phyloP scores from a whole-genome alignment of 2,888 invertebrate genomes.

The Cancer borealis region DNA sequence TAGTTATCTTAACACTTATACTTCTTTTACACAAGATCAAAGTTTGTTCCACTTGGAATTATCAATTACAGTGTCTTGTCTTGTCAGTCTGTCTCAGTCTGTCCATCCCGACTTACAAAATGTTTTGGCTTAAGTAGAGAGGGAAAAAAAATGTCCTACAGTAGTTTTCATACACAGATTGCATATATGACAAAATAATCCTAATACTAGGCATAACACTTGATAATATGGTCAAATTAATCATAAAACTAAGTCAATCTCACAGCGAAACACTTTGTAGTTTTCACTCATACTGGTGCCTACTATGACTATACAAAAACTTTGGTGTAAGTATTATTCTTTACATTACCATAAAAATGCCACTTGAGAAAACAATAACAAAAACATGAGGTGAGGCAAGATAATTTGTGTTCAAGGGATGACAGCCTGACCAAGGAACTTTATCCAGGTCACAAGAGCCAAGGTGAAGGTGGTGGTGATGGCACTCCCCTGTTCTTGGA shows the following conservation, averaged over 20 bases:
- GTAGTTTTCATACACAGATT: slow-evolving; percentile 48
- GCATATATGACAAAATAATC: slow-evolving; percentile 55
- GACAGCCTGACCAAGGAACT: slow-evolving; percentile 37
- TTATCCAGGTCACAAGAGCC: not conserved
- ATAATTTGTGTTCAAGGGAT: slow-evolving; percentile 64
- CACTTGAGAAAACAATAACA: slow-evolving; percentile 65
- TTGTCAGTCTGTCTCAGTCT: not conserved
- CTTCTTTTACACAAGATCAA: slow-evolving; percentile 50
- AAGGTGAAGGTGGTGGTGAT: not conserved
- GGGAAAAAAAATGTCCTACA: slow-evolving; percentile 1
- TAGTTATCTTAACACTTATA: slow-evolving; percentile 68
- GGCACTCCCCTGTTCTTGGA: not conserved
- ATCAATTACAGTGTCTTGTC: slow-evolving; percentile 45
- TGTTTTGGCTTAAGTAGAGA: slow-evolving; percentile 52
- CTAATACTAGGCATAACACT: slow-evolving; percentile 54
- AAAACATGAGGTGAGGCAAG: slow-evolving; percentile 42
- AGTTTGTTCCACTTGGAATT: slow-evolving; percentile 67
- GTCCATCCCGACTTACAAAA: slow-evolving; percentile 46
- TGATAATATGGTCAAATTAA: slow-evolving; percentile 52
- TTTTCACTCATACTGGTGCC: slow-evolving; percentile 67
- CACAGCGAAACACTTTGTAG: slow-evolving; percentile 30
- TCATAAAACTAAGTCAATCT: slow-evolving; percentile 56
- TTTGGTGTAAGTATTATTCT: slow-evolving; percentile 72
- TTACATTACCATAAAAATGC: slow-evolving; percentile 69
- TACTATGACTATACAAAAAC: slow-evolving; percentile 74